Conservation (phyloP, 2,888 invertebrate species). For the Gryllus longicercus region DNA sequence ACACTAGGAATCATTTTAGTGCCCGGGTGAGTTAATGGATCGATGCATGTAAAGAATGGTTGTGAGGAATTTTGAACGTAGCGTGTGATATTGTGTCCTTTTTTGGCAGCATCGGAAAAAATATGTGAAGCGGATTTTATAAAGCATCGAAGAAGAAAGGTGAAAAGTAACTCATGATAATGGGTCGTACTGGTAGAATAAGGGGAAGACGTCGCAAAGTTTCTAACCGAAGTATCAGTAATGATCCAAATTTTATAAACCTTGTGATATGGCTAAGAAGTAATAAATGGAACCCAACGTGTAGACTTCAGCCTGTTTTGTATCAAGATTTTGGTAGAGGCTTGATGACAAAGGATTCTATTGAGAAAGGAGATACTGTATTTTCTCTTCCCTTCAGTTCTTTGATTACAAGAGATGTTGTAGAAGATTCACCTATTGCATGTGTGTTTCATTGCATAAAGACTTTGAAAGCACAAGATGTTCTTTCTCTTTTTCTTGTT, state of each 20-base stretch:
- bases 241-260: conserved; percentile 42
- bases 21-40: not conserved
- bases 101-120: no score
- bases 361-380: conserved; percentile 56
- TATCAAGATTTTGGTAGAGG: conserved; percentile 73
- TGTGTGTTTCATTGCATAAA: conserved; percentile 39
- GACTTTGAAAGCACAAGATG: conserved; percentile 60
- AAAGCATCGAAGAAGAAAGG: no score
- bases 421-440: conserved; percentile 40
- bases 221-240: not conserved
- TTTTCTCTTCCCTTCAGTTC: conserved; percentile 53
- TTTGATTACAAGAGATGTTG: conserved; percentile 50
- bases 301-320: conserved; percentile 54
- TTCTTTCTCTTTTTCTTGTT: conserved; percentile 70
- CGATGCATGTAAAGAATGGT: not conserved
- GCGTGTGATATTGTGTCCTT: not conserved
- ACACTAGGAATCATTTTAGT: not conserved
- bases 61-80: not conserved
- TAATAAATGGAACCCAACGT: conserved; percentile 56
- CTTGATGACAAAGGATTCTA: conserved; percentile 58
- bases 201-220: conserved; percentile 18
- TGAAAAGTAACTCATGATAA: not conserved
- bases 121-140: no score
- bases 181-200: conserved; percentile 28
- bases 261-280: conserved; percentile 55